phyloP scores from a whole-genome alignment of 2,888 invertebrate genomes.

The Pyrrhia umbra region DNA sequence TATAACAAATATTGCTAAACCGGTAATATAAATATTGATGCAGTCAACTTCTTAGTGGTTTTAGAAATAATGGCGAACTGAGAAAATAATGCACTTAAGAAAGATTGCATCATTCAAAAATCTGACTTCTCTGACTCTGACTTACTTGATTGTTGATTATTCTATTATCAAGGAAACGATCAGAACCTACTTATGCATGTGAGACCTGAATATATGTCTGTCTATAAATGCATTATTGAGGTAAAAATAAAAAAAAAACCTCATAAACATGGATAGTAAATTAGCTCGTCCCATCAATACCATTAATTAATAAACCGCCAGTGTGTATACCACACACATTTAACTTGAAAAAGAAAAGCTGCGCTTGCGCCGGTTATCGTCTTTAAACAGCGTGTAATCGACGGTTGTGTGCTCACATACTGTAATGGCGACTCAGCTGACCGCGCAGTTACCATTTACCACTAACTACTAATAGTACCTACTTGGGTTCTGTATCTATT shows the following conservation, averaged over 20 bases:
- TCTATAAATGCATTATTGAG: too few relatives aligned
- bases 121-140: too few relatives aligned
- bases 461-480: slow-evolving; percentile 29
- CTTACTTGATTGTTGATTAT: too few relatives aligned
- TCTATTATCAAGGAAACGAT: too few relatives aligned
- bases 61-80: background rate
- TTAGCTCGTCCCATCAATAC: background rate
- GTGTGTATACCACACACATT: slow-evolving; percentile 14
- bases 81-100: background rate
- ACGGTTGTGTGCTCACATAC: slow-evolving; percentile 49
- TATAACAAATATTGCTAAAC: background rate
- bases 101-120: background rate
- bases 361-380: slow-evolving; percentile 46
- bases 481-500: background rate
- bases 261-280: background rate
- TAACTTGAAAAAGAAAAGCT: slow-evolving; percentile 53
- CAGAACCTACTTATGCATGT: too few relatives aligned
- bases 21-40: background rate
- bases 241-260: too few relatives aligned
- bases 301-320: slow-evolving; percentile 2
- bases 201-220: background rate
- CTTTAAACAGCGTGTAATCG: slow-evolving; percentile 63
- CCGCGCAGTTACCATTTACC: slow-evolving; percentile 44
- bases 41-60: background rate
- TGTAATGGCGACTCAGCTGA: slow-evolving; percentile 46